Conservation (phyloP, 2,888 invertebrate genomes). For the Uropetala carovei region DNA sequence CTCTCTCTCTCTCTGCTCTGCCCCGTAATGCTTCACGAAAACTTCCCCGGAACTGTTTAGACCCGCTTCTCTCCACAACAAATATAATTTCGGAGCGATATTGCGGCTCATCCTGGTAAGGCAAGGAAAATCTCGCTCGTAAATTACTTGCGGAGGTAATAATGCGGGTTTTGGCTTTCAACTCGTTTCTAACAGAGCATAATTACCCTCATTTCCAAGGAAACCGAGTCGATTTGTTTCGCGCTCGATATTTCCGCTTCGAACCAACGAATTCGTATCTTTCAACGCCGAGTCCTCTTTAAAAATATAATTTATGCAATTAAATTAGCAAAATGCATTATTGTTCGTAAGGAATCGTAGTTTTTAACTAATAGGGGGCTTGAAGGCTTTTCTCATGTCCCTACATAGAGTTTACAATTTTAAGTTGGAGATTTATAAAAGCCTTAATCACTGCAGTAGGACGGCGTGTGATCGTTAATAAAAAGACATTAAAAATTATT, state of each 20-base stretch:
- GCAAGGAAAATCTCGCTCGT: neutral
- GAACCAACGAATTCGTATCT: neutral
- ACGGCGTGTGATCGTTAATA: no score
- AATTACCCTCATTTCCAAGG: slow-evolving; percentile 3
- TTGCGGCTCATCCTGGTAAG: neutral
- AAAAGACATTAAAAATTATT: no score
- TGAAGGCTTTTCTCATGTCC: no score
- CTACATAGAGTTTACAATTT: no score
- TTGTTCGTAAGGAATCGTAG: no score
- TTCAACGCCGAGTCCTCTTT: no score
- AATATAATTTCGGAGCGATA: neutral
- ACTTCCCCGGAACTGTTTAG: neutral
- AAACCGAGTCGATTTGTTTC: neutral
- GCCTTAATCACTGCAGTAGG: no score
- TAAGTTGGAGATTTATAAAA: no score
- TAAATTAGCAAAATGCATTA: no score
- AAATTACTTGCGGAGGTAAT: neutral
- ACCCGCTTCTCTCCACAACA: neutral
- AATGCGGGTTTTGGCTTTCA: neutral
- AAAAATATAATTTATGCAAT: no score
- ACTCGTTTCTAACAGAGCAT: neutral
- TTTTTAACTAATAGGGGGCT: no score
- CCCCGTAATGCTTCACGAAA: neutral
- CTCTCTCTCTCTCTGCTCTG: neutral
- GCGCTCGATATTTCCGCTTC: neutral